These are phyloP conservation scores for Mustela lutreola DNA, from an alignment of 2,113 vertebrate genomes.

Conservation along the genomic window DNA sequence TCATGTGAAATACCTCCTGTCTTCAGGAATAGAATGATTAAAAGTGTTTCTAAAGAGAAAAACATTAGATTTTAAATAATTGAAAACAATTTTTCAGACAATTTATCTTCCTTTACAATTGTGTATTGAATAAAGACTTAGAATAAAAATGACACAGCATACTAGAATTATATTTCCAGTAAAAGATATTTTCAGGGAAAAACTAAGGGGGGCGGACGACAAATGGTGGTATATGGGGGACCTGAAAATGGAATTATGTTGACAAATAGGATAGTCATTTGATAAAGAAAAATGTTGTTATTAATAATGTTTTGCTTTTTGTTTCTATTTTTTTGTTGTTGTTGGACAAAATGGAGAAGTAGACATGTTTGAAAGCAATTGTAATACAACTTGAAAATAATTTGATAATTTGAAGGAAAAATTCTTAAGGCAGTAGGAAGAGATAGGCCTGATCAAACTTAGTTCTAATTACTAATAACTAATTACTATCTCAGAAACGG, in stretches of 20 bases:
- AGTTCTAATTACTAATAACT: no score
- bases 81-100: slow-evolving; percentile 56
- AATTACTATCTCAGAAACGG: background rate
- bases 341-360: background rate
- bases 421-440: background rate
- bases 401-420: background rate
- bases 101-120: slow-evolving; percentile 63
- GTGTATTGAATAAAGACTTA: slow-evolving; percentile 29
- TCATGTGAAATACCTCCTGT: slow-evolving; percentile 63
- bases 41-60: slow-evolving; percentile 48
- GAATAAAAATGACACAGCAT: slow-evolving; percentile 3
- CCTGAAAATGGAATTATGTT: background rate
- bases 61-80: slow-evolving; percentile 64
- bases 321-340: background rate
- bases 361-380: background rate
- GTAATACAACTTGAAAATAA: background rate
- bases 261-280: background rate
- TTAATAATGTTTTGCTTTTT: background rate
- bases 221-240: background rate
- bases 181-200: slow-evolving; percentile 31
- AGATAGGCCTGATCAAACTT: background rate
- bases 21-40: slow-evolving; percentile 56
- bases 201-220: background rate
- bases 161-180: slow-evolving; percentile 29
- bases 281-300: background rate